Conservation (phyloP, 2,113 vertebrate genomes). For the Hemibagrus wyckioides region DNA sequence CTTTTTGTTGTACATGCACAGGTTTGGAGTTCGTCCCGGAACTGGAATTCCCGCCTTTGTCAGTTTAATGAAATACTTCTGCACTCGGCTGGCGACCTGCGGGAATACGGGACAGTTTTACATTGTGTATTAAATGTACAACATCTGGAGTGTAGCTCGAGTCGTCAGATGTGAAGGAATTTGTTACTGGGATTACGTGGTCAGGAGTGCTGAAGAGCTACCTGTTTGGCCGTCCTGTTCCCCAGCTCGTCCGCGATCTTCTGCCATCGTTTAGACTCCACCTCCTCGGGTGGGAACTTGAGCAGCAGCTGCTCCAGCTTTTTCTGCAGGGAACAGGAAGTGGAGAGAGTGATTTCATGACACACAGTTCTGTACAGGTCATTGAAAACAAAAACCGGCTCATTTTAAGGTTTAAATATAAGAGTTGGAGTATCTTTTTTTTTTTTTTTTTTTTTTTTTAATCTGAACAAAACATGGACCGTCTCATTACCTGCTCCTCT, state of each 20-base stretch:
- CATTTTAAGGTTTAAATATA: too few species aligned
- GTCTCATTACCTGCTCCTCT: constrained; percentile 88
- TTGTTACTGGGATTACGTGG: too few species aligned
- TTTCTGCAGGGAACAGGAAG: constrained; percentile 76
- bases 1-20: constrained; percentile 99
- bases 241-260: constrained; percentile 96
- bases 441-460: too few species aligned
- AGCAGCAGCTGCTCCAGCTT: constrained; percentile 93
- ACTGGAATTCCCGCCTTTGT: constrained; percentile 99
- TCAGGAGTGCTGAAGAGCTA: constrained; percentile 53
- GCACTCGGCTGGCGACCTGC: constrained; percentile 96
- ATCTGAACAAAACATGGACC: too few species aligned
- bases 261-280: constrained; percentile 97
- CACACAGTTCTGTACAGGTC: too few species aligned
- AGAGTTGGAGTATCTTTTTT: too few species aligned
- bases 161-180: background rate
- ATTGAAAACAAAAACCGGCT: too few species aligned
- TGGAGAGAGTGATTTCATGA: background rate
- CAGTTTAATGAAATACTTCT: constrained; percentile 99
- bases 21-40: constrained; percentile 94
- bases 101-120: background rate
- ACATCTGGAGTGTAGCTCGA: background rate
- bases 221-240: constrained; percentile 96
- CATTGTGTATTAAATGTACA: background rate
- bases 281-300: constrained; percentile 95